Conservation (phyloP, 2,113 vertebrate genomes). For the Sus scrofa region T2T-Sscrofa CM000828.6:45914501-45915000, state of each 20-base stretch:
- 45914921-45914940: conserved; percentile 16
- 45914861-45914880: background rate
- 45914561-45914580: conserved; percentile 78
- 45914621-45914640: conserved; percentile 69
- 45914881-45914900: background rate
- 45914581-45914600: conserved; percentile 78
- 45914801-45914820: too few species aligned
- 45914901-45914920: background rate
- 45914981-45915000: conserved; percentile 54
- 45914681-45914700: background rate
- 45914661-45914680: conserved; percentile 46
- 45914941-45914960: background rate
- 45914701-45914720: background rate
- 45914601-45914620: conserved; percentile 79
- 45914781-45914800: background rate
- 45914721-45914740: background rate
- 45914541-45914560: conserved; percentile 69
- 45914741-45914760: background rate
- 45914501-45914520: conserved; percentile 68
- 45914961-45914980: conserved; percentile 14
- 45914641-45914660: conserved; percentile 69
- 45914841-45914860: background rate
- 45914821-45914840: background rate
- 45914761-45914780: background rate
- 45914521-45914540: conserved; percentile 82